A percentile compares a stretch with the other conserved stretches of the same genome.
Conservation (phyloP, 92 coral and sea anemone species). For the Epizoanthus stellaris region DNA sequence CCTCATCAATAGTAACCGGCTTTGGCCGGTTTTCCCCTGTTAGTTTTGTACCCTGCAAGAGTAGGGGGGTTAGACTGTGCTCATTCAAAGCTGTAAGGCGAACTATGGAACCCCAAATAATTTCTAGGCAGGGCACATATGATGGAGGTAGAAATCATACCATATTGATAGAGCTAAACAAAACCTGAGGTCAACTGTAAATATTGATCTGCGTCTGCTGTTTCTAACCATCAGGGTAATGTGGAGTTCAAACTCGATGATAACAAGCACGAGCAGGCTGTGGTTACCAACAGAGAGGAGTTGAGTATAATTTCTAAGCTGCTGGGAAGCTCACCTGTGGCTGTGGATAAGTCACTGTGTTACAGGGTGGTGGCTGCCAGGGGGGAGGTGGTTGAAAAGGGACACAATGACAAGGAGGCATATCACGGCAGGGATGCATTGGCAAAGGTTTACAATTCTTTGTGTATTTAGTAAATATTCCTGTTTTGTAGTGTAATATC, state of each 20-base stretch:
- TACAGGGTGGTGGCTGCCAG: slow-evolving; percentile 93
- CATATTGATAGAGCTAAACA: no score
- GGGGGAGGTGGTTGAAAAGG: slow-evolving; percentile 94
- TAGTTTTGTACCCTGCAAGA: no score
- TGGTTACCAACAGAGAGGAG: slow-evolving; percentile 72
- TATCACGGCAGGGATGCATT: slow-evolving; percentile 94
- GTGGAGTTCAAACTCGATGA: slow-evolving; percentile 79
- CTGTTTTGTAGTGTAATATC: background rate
- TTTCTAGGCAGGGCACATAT: no score
- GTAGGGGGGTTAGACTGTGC: no score
- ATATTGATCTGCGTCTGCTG: background rate
- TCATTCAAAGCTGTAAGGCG: no score
- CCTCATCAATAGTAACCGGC: no score
- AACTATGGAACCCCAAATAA: no score
- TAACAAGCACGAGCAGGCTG: slow-evolving; percentile 72
- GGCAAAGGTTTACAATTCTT: slow-evolving; percentile 73
- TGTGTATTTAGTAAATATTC: background rate
- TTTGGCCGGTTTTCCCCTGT: no score
- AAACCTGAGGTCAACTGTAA: no score
- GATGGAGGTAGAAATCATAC: no score
- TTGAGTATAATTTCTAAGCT: slow-evolving; percentile 77
- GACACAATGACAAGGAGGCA: slow-evolving; percentile 90
- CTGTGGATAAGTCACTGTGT: slow-evolving; percentile 85
- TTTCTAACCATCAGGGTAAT: slow-evolving; percentile 71
- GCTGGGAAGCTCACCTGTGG: slow-evolving; percentile 75